phyloP scores from a whole-genome alignment of 1,140 invertebrate species.

The Lutraria rhynchaena region DNA sequence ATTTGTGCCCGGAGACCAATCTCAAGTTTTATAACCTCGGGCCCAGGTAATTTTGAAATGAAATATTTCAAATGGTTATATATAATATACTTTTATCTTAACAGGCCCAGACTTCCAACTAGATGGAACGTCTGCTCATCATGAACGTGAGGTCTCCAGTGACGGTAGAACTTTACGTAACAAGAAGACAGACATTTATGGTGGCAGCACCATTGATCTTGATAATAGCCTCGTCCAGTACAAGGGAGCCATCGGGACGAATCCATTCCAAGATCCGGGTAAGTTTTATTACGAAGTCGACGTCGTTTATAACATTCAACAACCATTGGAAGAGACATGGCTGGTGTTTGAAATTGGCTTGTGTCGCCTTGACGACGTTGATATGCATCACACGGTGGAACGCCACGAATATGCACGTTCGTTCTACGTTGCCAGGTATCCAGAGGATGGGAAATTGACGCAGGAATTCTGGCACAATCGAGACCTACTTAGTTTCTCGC shows the following conservation, averaged over 20 bases:
- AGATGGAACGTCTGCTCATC: conserved; percentile 54
- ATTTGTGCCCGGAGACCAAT: too few relatives aligned
- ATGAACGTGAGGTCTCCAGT: conserved; percentile 63
- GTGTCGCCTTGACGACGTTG: conserved; percentile 65
- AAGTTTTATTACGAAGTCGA: conserved; percentile 68
- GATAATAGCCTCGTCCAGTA: conserved; percentile 64
- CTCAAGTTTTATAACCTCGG: too few relatives aligned
- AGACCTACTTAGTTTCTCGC: conserved; percentile 60
- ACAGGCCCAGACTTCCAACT: conserved; percentile 54
- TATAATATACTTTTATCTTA: not conserved
- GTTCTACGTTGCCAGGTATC: conserved; percentile 69
- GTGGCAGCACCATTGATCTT: conserved; percentile 37
- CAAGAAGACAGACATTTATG: conserved; percentile 63
- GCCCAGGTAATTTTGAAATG: too few relatives aligned
- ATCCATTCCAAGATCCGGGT: conserved; percentile 61
- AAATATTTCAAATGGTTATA: too few relatives aligned
- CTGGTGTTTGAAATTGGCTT: conserved; percentile 68
- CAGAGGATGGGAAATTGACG: conserved; percentile 67
- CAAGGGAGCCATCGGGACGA: conserved; percentile 65
- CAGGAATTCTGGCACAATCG: conserved; percentile 72
- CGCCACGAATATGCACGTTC: conserved; percentile 67
- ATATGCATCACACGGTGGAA: conserved; percentile 69
- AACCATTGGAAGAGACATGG: conserved; percentile 70
- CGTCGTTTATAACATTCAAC: conserved; percentile 65
- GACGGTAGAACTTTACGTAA: conserved; percentile 64